Percentiles rank a stretch among this genome's conserved stretches.
Conservation (phyloP, 2,888 invertebrate species). For the Chalcosyrphus nemorum region DNA sequence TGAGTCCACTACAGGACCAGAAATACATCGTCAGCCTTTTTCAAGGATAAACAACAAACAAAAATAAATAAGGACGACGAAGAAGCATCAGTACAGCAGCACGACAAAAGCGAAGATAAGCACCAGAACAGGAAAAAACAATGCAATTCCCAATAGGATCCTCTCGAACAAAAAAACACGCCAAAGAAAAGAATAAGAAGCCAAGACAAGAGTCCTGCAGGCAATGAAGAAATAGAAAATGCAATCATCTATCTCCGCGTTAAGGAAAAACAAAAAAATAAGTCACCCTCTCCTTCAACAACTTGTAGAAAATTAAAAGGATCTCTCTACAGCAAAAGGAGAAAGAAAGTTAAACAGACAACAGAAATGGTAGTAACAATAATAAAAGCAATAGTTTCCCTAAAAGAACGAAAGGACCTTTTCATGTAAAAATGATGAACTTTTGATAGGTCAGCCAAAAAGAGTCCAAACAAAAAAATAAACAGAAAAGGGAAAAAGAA, state of each 20-base stretch:
- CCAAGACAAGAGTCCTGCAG: conserved; percentile 39
- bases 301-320: conserved; percentile 50
- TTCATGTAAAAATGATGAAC: conserved; percentile 41
- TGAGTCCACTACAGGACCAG: conserved; percentile 14
- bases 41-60: conserved; percentile 35
- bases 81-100: conserved; percentile 16
- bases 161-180: conserved; percentile 5
- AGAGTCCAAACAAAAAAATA: too few relatives aligned
- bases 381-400: conserved; percentile 5
- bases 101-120: conserved; percentile 31
- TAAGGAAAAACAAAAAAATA: conserved; percentile 13
- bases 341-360: conserved; percentile 5
- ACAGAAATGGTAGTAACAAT: conserved; percentile 3
- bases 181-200: conserved; percentile 7
- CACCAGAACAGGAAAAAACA: conserved; percentile 52
- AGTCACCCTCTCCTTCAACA: background rate
- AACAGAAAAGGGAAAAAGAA: background rate
- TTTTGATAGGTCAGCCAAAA: conserved; percentile 13
- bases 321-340: conserved; percentile 4
- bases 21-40: conserved; percentile 41
- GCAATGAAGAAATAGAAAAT: conserved; percentile 55
- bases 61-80: conserved; percentile 35
- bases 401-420: background rate
- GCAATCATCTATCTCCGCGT: conserved; percentile 56
- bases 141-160: conserved; percentile 49